Evolutionary conservation across 2,113 vertebrate genomes (phyloP).

Genomic region (Tenebrosternarchus preto): DNA sequence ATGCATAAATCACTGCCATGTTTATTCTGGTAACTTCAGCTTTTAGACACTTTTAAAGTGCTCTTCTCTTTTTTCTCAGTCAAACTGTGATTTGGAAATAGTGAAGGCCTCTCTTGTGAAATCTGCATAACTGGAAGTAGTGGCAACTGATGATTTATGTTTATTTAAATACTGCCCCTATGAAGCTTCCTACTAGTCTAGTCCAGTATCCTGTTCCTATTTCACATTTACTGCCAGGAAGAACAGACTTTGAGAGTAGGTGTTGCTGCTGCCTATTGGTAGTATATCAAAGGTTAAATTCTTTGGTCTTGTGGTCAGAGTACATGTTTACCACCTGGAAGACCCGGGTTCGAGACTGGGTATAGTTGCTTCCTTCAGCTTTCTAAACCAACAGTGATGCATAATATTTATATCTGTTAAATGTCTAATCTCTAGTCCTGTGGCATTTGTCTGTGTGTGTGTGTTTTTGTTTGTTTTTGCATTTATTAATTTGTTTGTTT

Average conservation of each 20-base stretch:
- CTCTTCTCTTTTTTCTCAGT: neutral
- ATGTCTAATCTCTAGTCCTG: too few relatives aligned
- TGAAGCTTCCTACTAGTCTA: too few relatives aligned
- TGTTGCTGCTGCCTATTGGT: too few relatives aligned
- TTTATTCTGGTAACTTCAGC: neutral
- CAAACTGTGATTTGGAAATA: neutral
- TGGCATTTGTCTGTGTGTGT: neutral
- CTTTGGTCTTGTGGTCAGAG: too few relatives aligned
- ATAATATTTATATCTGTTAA: neutral
- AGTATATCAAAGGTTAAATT: too few relatives aligned
- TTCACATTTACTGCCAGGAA: too few relatives aligned
- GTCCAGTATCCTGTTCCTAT: too few relatives aligned
- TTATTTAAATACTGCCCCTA: neutral
- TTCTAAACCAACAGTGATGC: neutral
- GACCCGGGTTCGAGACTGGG: too few relatives aligned
- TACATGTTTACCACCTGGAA: too few relatives aligned
- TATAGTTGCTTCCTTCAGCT: neutral
- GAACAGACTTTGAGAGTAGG: too few relatives aligned
- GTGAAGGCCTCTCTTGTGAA: neutral
- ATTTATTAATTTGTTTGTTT: neutral
- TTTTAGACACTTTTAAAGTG: neutral
- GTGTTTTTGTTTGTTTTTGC: slow-evolving; percentile 31
- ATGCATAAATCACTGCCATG: neutral
- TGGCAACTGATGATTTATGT: neutral
- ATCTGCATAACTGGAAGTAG: neutral